Evolutionary conservation across 2,888 invertebrate genomes (phyloP).

Genomic region (Agapostemon virescens): DNA sequence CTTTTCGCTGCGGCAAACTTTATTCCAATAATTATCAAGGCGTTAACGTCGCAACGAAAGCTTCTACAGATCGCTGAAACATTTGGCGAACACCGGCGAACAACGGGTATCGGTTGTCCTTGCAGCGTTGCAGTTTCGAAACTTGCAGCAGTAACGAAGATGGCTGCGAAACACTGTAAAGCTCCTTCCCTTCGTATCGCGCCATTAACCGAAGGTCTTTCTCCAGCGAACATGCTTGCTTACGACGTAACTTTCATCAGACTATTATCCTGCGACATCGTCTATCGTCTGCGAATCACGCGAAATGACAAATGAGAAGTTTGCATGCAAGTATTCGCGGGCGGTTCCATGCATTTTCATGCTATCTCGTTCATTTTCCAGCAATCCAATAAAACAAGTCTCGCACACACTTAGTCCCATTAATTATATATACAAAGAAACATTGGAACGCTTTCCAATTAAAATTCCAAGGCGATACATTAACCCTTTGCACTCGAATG

Average conservation of each 20-base stretch:
- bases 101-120: conserved; percentile 31
- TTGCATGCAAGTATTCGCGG: too few relatives aligned
- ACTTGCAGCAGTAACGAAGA: conserved; percentile 35
- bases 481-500: too few relatives aligned
- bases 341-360: too few relatives aligned
- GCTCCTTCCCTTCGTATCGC: conserved; percentile 47
- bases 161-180: conserved; percentile 18
- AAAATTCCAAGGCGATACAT: too few relatives aligned
- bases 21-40: conserved; percentile 15
- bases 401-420: too few relatives aligned
- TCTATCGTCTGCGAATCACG: conserved; percentile 15
- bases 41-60: conserved; percentile 23
- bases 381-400: too few relatives aligned
- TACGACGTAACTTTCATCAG: conserved; percentile 44
- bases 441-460: too few relatives aligned
- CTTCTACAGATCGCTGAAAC: conserved; percentile 16
- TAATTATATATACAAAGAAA: too few relatives aligned
- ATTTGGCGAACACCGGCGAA: conserved; percentile 14
- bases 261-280: conserved; percentile 33
- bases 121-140: conserved; percentile 30
- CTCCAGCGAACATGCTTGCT: conserved; percentile 32
- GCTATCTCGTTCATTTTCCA: too few relatives aligned
- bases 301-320: conserved; percentile 11
- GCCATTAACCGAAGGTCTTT: conserved; percentile 39
- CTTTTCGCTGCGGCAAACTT: background rate